These are phyloP conservation scores for Pygocentrus nattereri DNA, from an alignment of 2,797 vertebrate genomes.

Conservation along the genomic window DNA sequence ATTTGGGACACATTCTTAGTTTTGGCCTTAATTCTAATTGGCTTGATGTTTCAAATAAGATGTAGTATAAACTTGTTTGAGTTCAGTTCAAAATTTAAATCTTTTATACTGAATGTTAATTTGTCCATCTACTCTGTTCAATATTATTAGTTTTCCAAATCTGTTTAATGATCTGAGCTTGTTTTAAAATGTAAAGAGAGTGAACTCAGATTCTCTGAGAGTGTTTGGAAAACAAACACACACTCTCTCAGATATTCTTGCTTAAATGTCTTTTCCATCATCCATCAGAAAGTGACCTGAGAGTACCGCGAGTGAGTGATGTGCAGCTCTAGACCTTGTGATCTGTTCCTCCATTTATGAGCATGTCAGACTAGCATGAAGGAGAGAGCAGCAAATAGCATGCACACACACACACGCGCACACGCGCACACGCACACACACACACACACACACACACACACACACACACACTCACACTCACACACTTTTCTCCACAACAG, in stretches of 20 bases:
- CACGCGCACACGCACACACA: background rate
- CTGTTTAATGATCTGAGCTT: too few relatives aligned
- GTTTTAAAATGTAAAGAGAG: too few relatives aligned
- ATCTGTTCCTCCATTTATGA: conserved; percentile 35
- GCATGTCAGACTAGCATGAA: background rate
- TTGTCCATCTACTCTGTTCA: too few relatives aligned
- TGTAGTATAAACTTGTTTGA: too few relatives aligned
- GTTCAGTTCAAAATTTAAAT: too few relatives aligned
- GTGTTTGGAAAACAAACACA: too few relatives aligned
- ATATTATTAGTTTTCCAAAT: too few relatives aligned
- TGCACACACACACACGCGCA: background rate
- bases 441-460: conserved; percentile 20
- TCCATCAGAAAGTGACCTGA: conserved; percentile 8
- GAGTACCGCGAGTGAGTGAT: conserved; percentile 29
- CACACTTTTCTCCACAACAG: background rate
- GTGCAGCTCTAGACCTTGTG: conserved; percentile 36
- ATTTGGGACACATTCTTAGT: too few relatives aligned
- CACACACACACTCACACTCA: background rate
- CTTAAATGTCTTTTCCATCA: conserved; percentile 7
- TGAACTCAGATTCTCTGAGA: too few relatives aligned
- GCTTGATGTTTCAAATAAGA: too few relatives aligned
- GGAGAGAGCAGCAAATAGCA: conserved; percentile 5
- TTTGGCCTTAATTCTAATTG: too few relatives aligned
- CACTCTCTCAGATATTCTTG: conserved; percentile 2
- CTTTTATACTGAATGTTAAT: too few relatives aligned